phyloP scores from a whole-genome alignment of 2,888 invertebrate genomes.

The Antitype chi region DNA sequence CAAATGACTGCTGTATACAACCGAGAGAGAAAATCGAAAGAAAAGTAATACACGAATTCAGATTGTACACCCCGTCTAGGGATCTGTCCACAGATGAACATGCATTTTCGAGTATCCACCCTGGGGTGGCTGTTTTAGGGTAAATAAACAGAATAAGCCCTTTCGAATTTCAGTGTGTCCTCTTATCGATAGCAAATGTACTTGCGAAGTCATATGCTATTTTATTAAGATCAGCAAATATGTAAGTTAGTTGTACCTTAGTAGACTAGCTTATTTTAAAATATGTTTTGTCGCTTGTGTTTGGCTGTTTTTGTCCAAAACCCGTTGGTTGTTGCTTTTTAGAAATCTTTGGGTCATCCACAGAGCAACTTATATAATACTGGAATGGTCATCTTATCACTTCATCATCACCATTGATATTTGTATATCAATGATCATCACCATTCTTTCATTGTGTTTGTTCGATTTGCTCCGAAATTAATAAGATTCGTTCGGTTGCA shows the following conservation, averaged over 20 bases:
- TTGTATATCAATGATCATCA: not conserved
- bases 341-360: not conserved
- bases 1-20: no score
- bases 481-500: not conserved
- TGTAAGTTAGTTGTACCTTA: not conserved
- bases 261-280: not conserved
- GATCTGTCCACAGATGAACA: no score
- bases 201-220: not conserved
- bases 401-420: not conserved
- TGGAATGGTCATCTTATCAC: not conserved
- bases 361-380: no score
- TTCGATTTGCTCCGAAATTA: not conserved
- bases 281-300: not conserved
- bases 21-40: no score
- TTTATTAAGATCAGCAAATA: not conserved
- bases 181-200: not conserved
- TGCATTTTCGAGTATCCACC: no score
- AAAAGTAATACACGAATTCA: no score
- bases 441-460: not conserved
- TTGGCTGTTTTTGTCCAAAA: not conserved
- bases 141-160: no score
- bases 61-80: no score
- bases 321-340: not conserved
- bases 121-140: no score
- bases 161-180: not conserved